Conservation (phyloP, 2,797 vertebrate genomes). For the Sparidentex hasta region DNA sequence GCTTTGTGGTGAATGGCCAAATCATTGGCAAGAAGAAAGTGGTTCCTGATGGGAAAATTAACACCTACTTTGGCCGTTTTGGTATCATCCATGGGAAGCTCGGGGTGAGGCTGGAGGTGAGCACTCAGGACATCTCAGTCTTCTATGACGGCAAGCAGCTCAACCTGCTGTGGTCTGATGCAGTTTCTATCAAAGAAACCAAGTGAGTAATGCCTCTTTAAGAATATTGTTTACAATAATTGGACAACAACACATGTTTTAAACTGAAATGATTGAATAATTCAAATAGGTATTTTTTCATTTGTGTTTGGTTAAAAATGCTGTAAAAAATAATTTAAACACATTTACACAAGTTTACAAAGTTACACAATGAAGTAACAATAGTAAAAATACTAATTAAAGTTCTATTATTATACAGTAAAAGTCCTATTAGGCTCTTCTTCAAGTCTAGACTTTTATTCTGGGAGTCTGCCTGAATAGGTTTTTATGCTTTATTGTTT, state of each 20-base stretch:
- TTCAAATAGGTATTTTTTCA: neutral
- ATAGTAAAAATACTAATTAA: neutral
- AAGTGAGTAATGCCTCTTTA: constrained; percentile 69
- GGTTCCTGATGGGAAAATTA: constrained; percentile 71
- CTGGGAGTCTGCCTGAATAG: too few relatives aligned
- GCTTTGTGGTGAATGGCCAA: constrained; percentile 91
- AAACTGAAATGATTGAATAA: neutral
- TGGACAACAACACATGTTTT: neutral
- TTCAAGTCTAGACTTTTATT: too few relatives aligned
- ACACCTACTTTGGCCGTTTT: constrained; percentile 92
- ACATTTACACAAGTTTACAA: neutral
- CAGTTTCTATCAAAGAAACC: constrained; percentile 73
- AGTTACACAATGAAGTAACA: too few relatives aligned
- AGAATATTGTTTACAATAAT: neutral
- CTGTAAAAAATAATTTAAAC: neutral
- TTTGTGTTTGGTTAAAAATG: neutral
- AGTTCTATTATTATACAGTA: neutral
- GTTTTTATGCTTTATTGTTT: too few relatives aligned
- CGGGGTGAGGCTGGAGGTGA: constrained; percentile 87
- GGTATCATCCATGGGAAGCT: constrained; percentile 86
- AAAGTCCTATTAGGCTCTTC: too few relatives aligned
- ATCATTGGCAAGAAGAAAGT: constrained; percentile 89
- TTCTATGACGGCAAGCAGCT: constrained; percentile 76
- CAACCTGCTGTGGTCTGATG: constrained; percentile 87
- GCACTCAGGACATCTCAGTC: constrained; percentile 85